Percentiles rank a stretch among this genome's conserved stretches.
phyloP scores from a whole-genome alignment of 2,113 vertebrate genomes.

The Sinocyclocheilus anophthalmus region DNA sequence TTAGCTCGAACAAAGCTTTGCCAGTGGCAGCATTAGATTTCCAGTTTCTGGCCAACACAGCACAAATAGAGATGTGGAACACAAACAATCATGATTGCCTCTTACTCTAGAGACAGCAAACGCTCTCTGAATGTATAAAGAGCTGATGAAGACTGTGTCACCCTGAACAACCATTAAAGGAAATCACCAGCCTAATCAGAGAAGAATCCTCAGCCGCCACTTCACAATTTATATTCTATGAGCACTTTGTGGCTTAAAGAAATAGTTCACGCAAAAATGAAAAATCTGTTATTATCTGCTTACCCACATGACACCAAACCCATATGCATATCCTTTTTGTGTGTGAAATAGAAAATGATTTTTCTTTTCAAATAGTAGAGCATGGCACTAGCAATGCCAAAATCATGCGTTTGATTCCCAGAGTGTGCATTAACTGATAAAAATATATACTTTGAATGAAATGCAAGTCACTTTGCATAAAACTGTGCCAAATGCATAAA shows the following conservation, averaged over 20 bases:
- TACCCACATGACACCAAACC: too few relatives aligned
- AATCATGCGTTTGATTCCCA: neutral
- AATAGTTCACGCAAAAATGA: neutral
- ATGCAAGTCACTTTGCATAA: neutral
- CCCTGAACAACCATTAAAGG: conserved; percentile 39
- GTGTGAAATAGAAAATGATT: neutral
- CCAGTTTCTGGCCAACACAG: conserved; percentile 14
- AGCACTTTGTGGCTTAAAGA: neutral
- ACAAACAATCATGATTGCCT: conserved; percentile 44
- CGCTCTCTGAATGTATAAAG: conserved; percentile 27
- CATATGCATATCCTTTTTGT: neutral
- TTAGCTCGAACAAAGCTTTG: conserved; percentile 25
- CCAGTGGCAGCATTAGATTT: conserved; percentile 25
- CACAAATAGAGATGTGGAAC: conserved; percentile 35
- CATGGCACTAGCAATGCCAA: neutral
- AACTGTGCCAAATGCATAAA: neutral
- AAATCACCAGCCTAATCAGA: conserved; percentile 50
- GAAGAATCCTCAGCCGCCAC: conserved; percentile 23
- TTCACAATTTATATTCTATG: conserved; percentile 19
- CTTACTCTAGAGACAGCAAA: conserved; percentile 20
- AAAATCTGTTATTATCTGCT: conserved; percentile 12
- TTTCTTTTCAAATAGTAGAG: neutral
- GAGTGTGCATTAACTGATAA: neutral
- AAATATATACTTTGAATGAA: neutral
- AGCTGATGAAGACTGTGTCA: conserved; percentile 29